These are phyloP conservation scores for Ptychochromis oligacanthus DNA, from an alignment of 2,113 vertebrate genomes.

Conservation along the genomic window DNA sequence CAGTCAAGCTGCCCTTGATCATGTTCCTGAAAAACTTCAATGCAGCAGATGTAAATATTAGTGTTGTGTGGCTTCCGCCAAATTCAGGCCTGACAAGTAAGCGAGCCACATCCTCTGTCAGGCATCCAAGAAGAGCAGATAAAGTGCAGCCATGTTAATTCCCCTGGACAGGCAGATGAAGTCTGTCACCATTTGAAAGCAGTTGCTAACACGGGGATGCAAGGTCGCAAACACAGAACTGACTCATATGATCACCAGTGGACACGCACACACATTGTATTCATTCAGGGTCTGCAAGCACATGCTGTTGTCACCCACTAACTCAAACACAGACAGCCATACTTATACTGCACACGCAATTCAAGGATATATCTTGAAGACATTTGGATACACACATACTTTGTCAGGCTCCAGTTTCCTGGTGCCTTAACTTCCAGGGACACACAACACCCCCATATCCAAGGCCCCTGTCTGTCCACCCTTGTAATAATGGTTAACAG, in stretches of 20 bases:
- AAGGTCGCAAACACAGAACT: conserved; percentile 29
- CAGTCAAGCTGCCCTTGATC: conserved; percentile 21
- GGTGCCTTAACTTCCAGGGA: conserved; percentile 45
- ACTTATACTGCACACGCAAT: background rate
- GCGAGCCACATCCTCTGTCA: conserved; percentile 51
- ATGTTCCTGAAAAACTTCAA: conserved; percentile 23
- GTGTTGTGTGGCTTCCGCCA: conserved; percentile 43
- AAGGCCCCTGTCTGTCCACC: conserved; percentile 56
- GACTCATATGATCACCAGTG: background rate
- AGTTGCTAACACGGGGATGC: conserved; percentile 38
- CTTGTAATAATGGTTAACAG: conserved; percentile 77
- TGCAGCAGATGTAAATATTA: conserved; percentile 60
- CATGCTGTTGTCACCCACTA: conserved; percentile 8
- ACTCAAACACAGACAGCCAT: background rate
- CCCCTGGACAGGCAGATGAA: conserved; percentile 52
- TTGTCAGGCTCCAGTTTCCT: conserved; percentile 67
- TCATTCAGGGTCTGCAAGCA: conserved; percentile 12
- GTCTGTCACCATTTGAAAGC: conserved; percentile 51
- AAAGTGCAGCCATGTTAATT: conserved; percentile 27
- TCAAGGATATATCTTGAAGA: conserved; percentile 21
- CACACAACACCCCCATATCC: conserved; percentile 62
- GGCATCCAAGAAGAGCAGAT: conserved; percentile 34
- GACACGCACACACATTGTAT: background rate
- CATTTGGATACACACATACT: conserved; percentile 26
- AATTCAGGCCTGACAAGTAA: conserved; percentile 43